Evolutionary conservation across 2,888 invertebrate genomes (phyloP), one percentile per base, ranked within the genome.

Genomic region (Drosophila gaucha): DNA sequence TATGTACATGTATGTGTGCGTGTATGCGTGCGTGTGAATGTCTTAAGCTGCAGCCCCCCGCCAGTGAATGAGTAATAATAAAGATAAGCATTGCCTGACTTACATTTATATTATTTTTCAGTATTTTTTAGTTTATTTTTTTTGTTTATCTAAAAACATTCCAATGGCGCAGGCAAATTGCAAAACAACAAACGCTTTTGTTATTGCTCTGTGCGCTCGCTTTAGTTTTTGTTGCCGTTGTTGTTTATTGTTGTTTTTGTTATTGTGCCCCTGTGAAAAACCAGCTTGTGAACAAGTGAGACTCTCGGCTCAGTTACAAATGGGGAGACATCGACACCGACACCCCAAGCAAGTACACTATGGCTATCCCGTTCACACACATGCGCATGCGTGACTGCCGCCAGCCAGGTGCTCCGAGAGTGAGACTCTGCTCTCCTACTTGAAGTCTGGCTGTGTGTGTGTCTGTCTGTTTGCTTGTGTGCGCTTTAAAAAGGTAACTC

Each of bases 401-500:
- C 8, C 41, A 50, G 72, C 50, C 77, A 76, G 66, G 67, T 59
- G 70, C 50, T 46, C 55, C 41, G 28, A 70, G 75, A 67, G 64
- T 50, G 35, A 44, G 46, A 54, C 55, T 60, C 60, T 57, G 30
- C 58, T 50, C 58, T 58, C 59, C 38, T 31, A 51, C 46, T 57
- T 51, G 30, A 14, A 49, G 51, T 67, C 38, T 30, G 41, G 28
- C 10, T 56, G 43, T 24, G 16, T 26, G 12, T 38, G 28, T 66
- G 28, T 41, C 2, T 64, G 22, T 38, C 3, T 43, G 30, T 56
- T 36, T 67, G 56, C 55, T 54, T 64, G 41, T 55, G 67, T 65
- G 67, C 58, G 74, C 55, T 78, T 86, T 74, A 49, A 83, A 88
- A 83, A 83, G 86, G 86, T 80, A 80, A 65, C 71, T 86, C 71